Conservation (phyloP, 2,113 vertebrate species). For the Oriolus oriolus region DNA sequence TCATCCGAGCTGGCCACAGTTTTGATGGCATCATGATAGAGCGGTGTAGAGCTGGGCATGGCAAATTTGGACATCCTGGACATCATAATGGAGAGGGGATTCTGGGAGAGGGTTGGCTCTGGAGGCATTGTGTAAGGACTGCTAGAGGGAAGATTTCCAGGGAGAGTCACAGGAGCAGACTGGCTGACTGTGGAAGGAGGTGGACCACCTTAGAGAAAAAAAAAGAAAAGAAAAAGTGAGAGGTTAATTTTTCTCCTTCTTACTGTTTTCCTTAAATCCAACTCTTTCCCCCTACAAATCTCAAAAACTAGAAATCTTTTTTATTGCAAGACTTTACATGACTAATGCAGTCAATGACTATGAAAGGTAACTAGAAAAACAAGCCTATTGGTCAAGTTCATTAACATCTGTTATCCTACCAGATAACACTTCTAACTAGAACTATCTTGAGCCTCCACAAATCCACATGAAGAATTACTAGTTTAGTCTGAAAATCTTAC, state of each 20-base stretch:
- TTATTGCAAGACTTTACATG: not conserved
- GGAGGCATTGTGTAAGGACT: conserved; percentile 96
- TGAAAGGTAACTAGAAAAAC: not conserved
- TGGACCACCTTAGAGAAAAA: conserved; percentile 78
- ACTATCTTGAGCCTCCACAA: not conserved
- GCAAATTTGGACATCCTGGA: conserved; percentile 99
- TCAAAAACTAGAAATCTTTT: not conserved
- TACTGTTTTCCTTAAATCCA: not conserved
- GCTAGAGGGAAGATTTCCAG: conserved; percentile 88
- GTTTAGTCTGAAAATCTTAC: not conserved
- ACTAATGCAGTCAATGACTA: not conserved
- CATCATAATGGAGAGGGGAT: conserved; percentile 99
- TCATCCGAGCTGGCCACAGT: conserved; percentile 98
- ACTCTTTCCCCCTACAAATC: not conserved
- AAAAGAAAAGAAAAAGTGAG: not conserved
- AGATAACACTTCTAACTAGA: not conserved
- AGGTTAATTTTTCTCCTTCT: not conserved
- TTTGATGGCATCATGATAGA: conserved; percentile 99
- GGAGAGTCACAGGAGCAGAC: conserved; percentile 78
- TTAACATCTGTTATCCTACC: not conserved
- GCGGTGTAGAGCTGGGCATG: conserved; percentile 97
- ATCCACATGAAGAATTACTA: not conserved
- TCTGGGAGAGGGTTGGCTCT: conserved; percentile 96
- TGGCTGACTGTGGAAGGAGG: conserved; percentile 88
- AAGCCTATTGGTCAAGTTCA: not conserved